phyloP scores from a whole-genome alignment of 2,113 vertebrate genomes.

The Gambusia affinis region DNA sequence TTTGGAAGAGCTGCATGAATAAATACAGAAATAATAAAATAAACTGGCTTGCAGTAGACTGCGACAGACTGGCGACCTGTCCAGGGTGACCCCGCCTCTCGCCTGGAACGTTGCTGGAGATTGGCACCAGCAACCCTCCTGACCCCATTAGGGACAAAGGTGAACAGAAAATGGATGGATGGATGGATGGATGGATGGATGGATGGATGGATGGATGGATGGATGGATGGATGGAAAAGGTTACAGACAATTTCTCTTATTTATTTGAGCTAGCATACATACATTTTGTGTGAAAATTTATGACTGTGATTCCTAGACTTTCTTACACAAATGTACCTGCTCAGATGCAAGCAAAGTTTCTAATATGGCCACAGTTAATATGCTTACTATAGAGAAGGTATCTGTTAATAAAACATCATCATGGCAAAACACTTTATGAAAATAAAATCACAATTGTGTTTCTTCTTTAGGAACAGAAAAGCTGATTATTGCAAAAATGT shows the following conservation, averaged over 20 bases:
- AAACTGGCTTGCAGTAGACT: neutral
- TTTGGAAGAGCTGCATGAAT: conserved; percentile 68
- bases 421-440: no score
- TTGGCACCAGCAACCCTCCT: no score
- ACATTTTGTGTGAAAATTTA: neutral
- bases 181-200: no score
- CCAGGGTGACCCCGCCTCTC: no score
- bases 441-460: neutral
- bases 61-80: no score
- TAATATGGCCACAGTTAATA: neutral
- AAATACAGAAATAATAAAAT: neutral
- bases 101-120: no score
- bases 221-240: neutral
- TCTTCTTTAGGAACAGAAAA: neutral
- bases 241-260: neutral
- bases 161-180: no score
- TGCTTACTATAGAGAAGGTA: no score
- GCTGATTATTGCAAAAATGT: neutral
- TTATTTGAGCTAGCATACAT: neutral
- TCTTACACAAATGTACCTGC: neutral
- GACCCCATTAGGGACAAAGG: no score
- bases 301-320: neutral
- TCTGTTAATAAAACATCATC: no score
- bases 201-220: no score
- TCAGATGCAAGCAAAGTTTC: neutral